phyloP scores from a whole-genome alignment of 2,797 vertebrate genomes.

The Liparis tanakae region DNA sequence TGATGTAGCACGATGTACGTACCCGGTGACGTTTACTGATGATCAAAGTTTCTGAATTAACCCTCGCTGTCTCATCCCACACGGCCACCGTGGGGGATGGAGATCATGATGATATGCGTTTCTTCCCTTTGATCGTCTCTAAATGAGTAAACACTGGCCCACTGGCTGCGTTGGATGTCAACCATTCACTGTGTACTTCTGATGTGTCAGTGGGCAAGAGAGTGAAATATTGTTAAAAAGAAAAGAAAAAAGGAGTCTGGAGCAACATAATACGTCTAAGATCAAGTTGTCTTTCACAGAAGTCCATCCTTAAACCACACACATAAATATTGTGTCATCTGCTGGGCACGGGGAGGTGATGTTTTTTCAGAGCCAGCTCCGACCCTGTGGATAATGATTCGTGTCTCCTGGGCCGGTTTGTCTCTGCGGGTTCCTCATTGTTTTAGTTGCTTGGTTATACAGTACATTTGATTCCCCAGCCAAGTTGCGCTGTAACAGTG shows the following conservation, averaged over 20 bases:
- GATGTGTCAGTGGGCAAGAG: neutral
- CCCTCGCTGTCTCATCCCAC: neutral
- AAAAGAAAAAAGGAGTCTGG: neutral
- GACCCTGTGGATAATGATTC: constrained; percentile 1
- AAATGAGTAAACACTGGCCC: neutral
- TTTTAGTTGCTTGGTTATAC: constrained; percentile 56
- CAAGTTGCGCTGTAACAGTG: constrained; percentile 30
- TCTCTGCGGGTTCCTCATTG: constrained; percentile 25
- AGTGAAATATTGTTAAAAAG: neutral
- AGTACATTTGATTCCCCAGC: constrained; percentile 27
- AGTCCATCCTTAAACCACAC: neutral
- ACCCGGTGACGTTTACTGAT: neutral
- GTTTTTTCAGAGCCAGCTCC: constrained; percentile 14
- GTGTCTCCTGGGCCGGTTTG: constrained; percentile 22
- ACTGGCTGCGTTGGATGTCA: neutral
- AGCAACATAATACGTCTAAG: neutral
- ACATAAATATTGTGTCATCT: neutral
- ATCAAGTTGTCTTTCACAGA: neutral
- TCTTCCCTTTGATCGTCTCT: neutral
- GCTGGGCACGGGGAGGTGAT: constrained; percentile 13
- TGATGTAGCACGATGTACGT: too few relatives aligned
- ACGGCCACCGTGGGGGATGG: neutral
- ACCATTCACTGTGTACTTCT: neutral
- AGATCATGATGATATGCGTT: neutral
- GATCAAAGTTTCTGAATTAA: neutral